A percentile compares a stretch with the other conserved stretches of the same genome.
Conservation (phyloP, 2,888 invertebrate genomes). For the Ommatoiulus sabulosus region DNA sequence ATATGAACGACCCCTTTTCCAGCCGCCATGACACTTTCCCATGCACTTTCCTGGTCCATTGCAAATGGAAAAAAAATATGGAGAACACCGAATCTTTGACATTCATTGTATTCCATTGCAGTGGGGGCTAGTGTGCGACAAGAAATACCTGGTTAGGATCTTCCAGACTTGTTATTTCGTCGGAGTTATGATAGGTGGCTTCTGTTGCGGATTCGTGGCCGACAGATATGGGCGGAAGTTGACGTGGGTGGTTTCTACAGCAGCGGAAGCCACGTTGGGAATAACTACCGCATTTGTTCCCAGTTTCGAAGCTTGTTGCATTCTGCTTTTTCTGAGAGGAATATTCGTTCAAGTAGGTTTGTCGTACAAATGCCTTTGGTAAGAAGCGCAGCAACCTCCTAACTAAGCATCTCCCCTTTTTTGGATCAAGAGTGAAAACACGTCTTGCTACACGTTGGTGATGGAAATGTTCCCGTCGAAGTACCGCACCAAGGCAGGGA, state of each 20-base stretch:
- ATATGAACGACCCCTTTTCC: not conserved
- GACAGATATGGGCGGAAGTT: slow-evolving; percentile 47
- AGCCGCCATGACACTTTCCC: not conserved
- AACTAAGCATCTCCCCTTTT: not conserved
- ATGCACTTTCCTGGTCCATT: too few species aligned
- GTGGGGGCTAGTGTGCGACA: slow-evolving; percentile 53
- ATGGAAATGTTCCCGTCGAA: slow-evolving; percentile 45
- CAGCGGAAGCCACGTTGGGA: slow-evolving; percentile 22
- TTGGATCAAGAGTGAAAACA: slow-evolving; percentile 5
- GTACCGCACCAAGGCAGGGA: slow-evolving; percentile 50
- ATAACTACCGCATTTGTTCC: not conserved
- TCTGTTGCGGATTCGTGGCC: slow-evolving; percentile 15
- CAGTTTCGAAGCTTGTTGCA: slow-evolving; percentile 45
- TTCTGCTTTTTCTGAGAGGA: slow-evolving; percentile 39
- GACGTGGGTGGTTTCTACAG: not conserved
- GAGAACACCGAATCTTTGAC: too few species aligned
- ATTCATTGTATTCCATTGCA: not conserved
- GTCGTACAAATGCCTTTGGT: not conserved
- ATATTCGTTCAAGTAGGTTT: slow-evolving; percentile 34
- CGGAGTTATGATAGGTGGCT: slow-evolving; percentile 47
- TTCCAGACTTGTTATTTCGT: slow-evolving; percentile 42
- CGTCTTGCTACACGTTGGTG: slow-evolving; percentile 37
- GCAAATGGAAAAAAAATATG: too few species aligned
- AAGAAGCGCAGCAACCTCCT: not conserved
- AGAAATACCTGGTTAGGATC: slow-evolving; percentile 50